Base-by-base conservation (phyloP, 2,113 vertebrate genomes). In the Rhabdomys dilectus region DNA sequence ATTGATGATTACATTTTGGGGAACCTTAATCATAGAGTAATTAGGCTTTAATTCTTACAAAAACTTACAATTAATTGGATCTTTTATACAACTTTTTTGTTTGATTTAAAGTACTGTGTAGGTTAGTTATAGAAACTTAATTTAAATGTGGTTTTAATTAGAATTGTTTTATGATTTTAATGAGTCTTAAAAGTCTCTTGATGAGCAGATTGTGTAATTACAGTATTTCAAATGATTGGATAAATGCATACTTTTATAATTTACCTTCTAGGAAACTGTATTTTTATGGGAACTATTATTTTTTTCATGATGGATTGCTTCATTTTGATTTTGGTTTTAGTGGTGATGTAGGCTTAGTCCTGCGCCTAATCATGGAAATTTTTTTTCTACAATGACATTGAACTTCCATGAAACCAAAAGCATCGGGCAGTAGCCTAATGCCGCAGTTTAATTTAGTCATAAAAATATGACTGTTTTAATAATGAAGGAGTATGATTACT, bases 141-240 rank as follows among this genome's bases (percentile, higher is more conserved):
- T 98, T 99, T 98, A 98, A 99, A 98, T 98, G 98, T 98, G 98
- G 98, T 98, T 99, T 99, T 98, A 98, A 98, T 99, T 98, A 98
- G 97, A 98, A 99, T 98, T 98, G 96, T 98, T 98, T 98, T 98
- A 98, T 98, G 96, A 98, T 99, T 98, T 98, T 99, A 99, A 99
- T 98, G 98, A 98, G 97, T 98, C 98, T 98, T 98, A 98, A 97
- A 98, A 99, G 96, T 98, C 98, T 98, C 98, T 98, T 98, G 98
- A 99, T 98, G 98, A 98, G 96, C 95, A 98, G 98, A 96, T 97
- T 98, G 89, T 98, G 95, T 99, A 99, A 99, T 99, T 99, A 98
- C 97, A 96, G 98, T 98, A 98, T 98, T 98, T 98, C 95, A 98
- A 98, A 98, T 98, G 98, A 99, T 98, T 98, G 97, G 95, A 98